These are phyloP conservation scores for Vultur gryphus DNA, from an alignment of 2,797 vertebrate genomes.

Conservation along the genomic window DNA sequence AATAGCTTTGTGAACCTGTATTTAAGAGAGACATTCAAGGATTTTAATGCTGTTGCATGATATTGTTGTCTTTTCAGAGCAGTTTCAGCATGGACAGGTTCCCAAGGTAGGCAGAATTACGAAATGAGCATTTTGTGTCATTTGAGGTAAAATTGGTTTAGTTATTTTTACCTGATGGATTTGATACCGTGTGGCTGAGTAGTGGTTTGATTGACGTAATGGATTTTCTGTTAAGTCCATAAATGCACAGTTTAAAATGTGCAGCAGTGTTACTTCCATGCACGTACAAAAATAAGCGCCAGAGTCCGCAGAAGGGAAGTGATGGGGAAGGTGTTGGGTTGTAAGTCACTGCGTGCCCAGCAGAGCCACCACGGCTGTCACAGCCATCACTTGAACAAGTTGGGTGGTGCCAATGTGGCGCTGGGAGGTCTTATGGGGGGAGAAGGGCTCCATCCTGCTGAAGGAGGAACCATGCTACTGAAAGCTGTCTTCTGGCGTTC, in stretches of 20 bases:
- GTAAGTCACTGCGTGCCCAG: neutral
- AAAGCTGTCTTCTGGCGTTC: neutral
- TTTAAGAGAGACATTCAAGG: neutral
- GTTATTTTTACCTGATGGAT: neutral
- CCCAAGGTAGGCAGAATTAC: neutral
- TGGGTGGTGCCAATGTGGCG: rapidly evolving
- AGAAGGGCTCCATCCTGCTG: neutral
- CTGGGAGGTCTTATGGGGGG: neutral
- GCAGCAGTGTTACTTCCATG: neutral
- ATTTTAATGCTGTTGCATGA: neutral
- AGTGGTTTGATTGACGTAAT: neutral
- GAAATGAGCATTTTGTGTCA: neutral
- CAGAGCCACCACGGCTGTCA: rapidly evolving
- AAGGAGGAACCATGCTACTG: neutral
- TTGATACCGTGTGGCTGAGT: neutral
- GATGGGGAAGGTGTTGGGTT: neutral
- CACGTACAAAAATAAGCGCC: rapidly evolving
- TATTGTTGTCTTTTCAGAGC: neutral
- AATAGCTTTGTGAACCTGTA: neutral
- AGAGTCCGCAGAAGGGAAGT: rapidly evolving
- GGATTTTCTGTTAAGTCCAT: neutral
- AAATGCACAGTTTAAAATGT: neutral
- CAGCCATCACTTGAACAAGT: neutral
- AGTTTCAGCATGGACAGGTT: neutral
- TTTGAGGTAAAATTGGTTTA: neutral